A percentile compares a stretch with the other conserved stretches of the same genome.
Conservation (phyloP, 2,888 invertebrate species). For the Strigamia crassipes region DNA sequence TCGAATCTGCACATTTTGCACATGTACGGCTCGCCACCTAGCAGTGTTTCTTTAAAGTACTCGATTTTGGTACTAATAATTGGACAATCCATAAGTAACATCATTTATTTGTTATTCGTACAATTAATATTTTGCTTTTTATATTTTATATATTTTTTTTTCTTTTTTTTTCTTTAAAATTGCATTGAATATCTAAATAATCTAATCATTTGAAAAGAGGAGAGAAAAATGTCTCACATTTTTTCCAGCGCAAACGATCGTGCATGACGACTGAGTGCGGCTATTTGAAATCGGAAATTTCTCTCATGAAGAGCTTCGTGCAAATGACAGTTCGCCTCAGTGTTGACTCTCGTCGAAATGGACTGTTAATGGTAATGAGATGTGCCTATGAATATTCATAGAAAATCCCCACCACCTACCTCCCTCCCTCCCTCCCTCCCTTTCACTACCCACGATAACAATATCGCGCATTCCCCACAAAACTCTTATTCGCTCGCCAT, state of each 20-base stretch:
- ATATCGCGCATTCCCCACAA: neutral
- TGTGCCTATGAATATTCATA: constrained; percentile 46
- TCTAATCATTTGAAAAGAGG: no score
- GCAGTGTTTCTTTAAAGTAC: no score
- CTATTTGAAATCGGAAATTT: constrained; percentile 39
- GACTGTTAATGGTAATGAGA: constrained; percentile 47
- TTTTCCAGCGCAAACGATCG: neutral
- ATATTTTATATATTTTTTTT: no score
- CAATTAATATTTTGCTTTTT: no score
- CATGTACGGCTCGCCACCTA: no score
- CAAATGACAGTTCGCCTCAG: constrained; percentile 35
- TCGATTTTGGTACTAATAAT: no score
- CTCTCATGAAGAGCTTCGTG: constrained; percentile 27
- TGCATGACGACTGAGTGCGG: constrained; percentile 29
- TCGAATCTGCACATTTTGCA: neutral
- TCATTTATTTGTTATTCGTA: no score
- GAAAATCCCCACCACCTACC: neutral
- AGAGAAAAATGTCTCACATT: no score
- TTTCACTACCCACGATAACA: constrained; percentile 24
- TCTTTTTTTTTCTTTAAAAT: neutral
- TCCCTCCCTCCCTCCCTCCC: no score
- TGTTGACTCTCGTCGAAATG: constrained; percentile 45
- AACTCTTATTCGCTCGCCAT: neutral
- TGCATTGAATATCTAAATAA: no score
- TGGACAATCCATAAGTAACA: no score